Percentiles rank a stretch among this genome's conserved stretches.
These are phyloP conservation scores for Oscheius onirici DNA, from an alignment of 2,888 invertebrate genomes.

Conservation along the genomic window DNA sequence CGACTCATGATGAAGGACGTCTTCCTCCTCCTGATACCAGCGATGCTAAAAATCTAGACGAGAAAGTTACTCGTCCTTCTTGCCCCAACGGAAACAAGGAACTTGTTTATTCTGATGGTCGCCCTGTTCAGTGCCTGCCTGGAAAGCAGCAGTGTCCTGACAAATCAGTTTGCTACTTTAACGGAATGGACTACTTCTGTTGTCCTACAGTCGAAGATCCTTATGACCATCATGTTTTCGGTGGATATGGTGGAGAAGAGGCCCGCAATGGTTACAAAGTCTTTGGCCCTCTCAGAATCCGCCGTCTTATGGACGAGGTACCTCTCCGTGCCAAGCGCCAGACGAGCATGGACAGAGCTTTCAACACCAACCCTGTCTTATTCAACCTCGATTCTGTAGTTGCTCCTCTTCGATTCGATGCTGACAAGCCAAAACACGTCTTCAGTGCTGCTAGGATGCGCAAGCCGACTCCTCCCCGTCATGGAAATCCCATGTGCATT, in stretches of 20 bases:
- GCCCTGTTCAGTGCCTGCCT: slow-evolving; percentile 70
- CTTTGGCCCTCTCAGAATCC: slow-evolving; percentile 60
- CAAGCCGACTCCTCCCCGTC: slow-evolving; percentile 41
- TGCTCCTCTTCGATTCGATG: slow-evolving; percentile 65
- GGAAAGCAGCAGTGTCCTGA: slow-evolving; percentile 70
- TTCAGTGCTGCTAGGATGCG: slow-evolving; percentile 50
- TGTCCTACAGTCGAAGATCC: slow-evolving; percentile 70
- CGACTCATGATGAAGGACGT: background rate
- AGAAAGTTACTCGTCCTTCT: slow-evolving; percentile 28
- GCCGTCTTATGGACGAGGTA: slow-evolving; percentile 53
- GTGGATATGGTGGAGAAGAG: slow-evolving; percentile 69
- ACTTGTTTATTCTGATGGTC: slow-evolving; percentile 49
- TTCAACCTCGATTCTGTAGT: slow-evolving; percentile 65
- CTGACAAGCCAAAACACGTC: slow-evolving; percentile 50
- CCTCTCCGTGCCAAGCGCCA: slow-evolving; percentile 46
- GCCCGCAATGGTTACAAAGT: slow-evolving; percentile 67
- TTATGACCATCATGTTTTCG: slow-evolving; percentile 68
- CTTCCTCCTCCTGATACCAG: slow-evolving; percentile 1
- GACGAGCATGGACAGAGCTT: slow-evolving; percentile 35
- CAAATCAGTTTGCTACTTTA: slow-evolving; percentile 69
- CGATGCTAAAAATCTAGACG: slow-evolving; percentile 17
- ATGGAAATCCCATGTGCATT: slow-evolving; percentile 56
- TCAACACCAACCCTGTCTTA: slow-evolving; percentile 37
- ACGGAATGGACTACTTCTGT: slow-evolving; percentile 71
- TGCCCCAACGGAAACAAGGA: slow-evolving; percentile 67